Base-by-base conservation (phyloP, 2,888 invertebrate genomes). In the Cenopis cana region DNA sequence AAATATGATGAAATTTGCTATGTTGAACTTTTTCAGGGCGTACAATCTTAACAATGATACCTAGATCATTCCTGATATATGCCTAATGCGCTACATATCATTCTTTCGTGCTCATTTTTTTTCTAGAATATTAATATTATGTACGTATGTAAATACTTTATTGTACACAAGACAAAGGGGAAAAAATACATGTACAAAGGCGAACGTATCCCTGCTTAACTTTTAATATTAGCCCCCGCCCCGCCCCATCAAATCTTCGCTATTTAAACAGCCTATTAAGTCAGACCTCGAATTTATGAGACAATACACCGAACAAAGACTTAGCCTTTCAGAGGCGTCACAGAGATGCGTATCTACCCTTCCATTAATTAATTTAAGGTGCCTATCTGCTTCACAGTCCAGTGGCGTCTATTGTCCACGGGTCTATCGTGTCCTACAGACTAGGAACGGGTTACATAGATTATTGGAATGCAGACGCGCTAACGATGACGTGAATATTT, bases 311-410 rank as follows among this genome's bases (percentile, higher is more conserved):
- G 36, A 59, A 71, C 71, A 71, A 71, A 71, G 71, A 71, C 66
- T 67, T 55, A 56, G 71, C 56, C n/a, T 71, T 61, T 50, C 67
- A 71, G 71, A 71, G 50, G 71, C 67, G 61, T 67, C 71, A 67
- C 38, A 55, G 60, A 74, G 73, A 75, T 75, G 57, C 46, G 69
- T 73, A 75, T 75, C 74, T 74, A 73, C 68, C 73, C 73, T 70
- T 69, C 62, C 81, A 82, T 82, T 84, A 84, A 85, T 85, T 85
- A 83, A 85, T 85, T 83, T 82, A 81, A 81, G 83, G 82, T 74
- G 75, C 78, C 76, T 85, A 85, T 85, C 85, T 81, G 79, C 82
- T 85, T 85, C 74, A 85, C 83, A 82, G 84, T 81, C 82, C 82
- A 82, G 76, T 79, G 81, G 69, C 74, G 76, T 68, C 80, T 76